Evolutionary conservation across 2,888 invertebrate species (phyloP).

Genomic region (Volucella zonaria): DNA sequence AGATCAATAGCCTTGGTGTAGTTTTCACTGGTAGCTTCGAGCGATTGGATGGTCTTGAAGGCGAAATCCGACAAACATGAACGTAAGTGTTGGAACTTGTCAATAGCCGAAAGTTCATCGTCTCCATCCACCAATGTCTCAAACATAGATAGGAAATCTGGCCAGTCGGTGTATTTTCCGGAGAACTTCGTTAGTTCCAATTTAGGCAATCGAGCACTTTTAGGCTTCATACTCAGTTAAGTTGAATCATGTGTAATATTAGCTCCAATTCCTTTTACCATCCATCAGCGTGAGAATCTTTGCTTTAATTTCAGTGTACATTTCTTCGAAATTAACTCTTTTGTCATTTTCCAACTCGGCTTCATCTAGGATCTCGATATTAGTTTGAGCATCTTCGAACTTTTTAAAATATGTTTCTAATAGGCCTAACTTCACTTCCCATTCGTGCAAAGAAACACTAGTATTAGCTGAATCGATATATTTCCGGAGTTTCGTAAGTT

Average conservation of each 20-base stretch:
- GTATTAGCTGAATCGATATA: conserved; percentile 1
- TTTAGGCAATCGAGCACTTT: no score
- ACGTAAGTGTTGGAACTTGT: conserved; percentile 14
- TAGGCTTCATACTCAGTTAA: no score
- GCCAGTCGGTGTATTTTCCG: no score
- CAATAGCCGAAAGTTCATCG: conserved; percentile 14
- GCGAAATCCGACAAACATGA: conserved; percentile 5
- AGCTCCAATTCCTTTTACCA: conserved; percentile 6
- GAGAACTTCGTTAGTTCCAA: neutral
- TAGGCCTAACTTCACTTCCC: conserved; percentile 4
- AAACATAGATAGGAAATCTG: conserved; percentile 13
- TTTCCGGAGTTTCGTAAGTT: conserved; percentile 11
- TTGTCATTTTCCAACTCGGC: neutral
- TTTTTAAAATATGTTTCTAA: conserved; percentile 10
- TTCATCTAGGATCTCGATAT: conserved; percentile 6
- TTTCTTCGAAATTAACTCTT: conserved; percentile 1
- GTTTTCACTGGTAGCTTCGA: conserved; percentile 9
- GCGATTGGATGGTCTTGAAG: conserved; percentile 8
- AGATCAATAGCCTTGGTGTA: conserved; percentile 32
- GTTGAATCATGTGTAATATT: conserved; percentile 8
- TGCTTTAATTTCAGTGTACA: neutral
- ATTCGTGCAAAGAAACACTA: neutral
- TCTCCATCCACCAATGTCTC: conserved; percentile 1
- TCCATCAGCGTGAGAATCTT: conserved; percentile 7
- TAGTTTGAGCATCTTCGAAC: conserved; percentile 12